Percentiles rank a stretch among this genome's conserved stretches.
phyloP scores from a whole-genome alignment of 2,797 vertebrate species.

The Phataginus tetradactyla region DNA sequence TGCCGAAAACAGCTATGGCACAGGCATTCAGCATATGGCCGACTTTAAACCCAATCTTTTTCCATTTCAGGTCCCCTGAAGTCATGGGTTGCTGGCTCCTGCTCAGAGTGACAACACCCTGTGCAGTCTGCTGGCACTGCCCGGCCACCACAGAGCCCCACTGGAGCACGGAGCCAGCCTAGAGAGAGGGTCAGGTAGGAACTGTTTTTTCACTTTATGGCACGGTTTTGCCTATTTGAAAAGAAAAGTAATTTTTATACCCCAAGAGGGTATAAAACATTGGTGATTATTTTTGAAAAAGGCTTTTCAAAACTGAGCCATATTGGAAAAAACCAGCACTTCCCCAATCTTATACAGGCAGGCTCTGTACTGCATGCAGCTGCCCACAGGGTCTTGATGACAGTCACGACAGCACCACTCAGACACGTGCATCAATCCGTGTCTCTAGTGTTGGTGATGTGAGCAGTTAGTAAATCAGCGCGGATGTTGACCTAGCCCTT shows the following conservation, averaged over 20 bases:
- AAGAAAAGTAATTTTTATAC: slow-evolving; percentile 70
- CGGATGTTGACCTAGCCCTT: not conserved
- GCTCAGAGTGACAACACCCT: slow-evolving; percentile 85
- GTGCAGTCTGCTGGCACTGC: slow-evolving; percentile 84
- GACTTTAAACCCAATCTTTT: slow-evolving; percentile 81
- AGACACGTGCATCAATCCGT: not conserved
- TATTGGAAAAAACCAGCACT: slow-evolving; percentile 87
- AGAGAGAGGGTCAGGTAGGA: slow-evolving; percentile 85
- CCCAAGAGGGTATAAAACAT: slow-evolving; percentile 69
- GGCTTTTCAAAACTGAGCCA: slow-evolving; percentile 86
- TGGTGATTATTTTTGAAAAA: slow-evolving; percentile 75
- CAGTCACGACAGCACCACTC: not conserved
- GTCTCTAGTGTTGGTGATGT: not conserved
- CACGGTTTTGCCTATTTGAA: slow-evolving; percentile 84
- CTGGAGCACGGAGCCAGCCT: slow-evolving; percentile 85
- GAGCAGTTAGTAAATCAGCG: not conserved
- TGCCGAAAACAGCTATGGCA: not conserved
- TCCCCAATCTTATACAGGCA: slow-evolving; percentile 77
- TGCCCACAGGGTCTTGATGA: not conserved
- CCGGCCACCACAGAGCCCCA: slow-evolving; percentile 81
- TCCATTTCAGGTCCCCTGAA: slow-evolving; percentile 85
- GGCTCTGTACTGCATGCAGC: not conserved
- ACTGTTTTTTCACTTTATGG: slow-evolving; percentile 87
- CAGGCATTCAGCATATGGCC: slow-evolving; percentile 64
- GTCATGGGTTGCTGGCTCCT: slow-evolving; percentile 84